A percentile compares a stretch with the other conserved stretches of the same genome.
Conservation (phyloP, 2,797 vertebrate genomes). For the Semaprochilodus insignis region DNA sequence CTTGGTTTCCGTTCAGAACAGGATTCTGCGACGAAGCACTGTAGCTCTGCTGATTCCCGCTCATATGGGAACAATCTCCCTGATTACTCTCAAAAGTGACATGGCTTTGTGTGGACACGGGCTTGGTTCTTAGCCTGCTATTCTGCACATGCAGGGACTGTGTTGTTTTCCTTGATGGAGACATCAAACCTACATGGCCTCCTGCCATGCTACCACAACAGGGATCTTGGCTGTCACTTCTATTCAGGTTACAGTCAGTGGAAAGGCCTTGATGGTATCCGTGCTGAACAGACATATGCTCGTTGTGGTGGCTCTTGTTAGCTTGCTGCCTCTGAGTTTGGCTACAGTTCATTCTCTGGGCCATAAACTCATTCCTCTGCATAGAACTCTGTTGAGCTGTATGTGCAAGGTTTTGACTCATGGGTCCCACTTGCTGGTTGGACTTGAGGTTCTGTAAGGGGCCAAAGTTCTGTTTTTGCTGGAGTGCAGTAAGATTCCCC, state of each 20-base stretch:
- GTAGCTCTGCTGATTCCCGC: slow-evolving; percentile 75
- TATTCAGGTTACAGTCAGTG: slow-evolving; percentile 60
- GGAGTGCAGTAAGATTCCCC: slow-evolving; percentile 79
- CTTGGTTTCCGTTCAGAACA: slow-evolving; percentile 64
- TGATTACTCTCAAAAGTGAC: slow-evolving; percentile 61
- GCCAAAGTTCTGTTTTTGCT: slow-evolving; percentile 85
- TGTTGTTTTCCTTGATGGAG: slow-evolving; percentile 70
- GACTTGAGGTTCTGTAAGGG: slow-evolving; percentile 76
- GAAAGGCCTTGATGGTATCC: slow-evolving; percentile 70
- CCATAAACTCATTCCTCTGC: slow-evolving; percentile 68
- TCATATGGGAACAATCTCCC: slow-evolving; percentile 69
- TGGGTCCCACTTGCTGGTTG: slow-evolving; percentile 76
- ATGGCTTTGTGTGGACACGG: slow-evolving; percentile 42
- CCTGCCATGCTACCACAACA: slow-evolving; percentile 70
- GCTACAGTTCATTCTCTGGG: slow-evolving; percentile 72
- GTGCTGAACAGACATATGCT: slow-evolving; percentile 66
- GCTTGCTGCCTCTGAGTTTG: slow-evolving; percentile 75
- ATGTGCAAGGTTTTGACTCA: slow-evolving; percentile 70
- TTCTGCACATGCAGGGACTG: slow-evolving; percentile 72
- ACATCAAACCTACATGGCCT: slow-evolving; percentile 28
- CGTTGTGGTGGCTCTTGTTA: slow-evolving; percentile 62
- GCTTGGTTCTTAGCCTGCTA: slow-evolving; percentile 71
- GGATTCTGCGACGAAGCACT: slow-evolving; percentile 73
- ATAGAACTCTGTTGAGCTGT: slow-evolving; percentile 72
- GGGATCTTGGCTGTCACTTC: slow-evolving; percentile 68